Evolutionary conservation across 1,140 invertebrate species (phyloP).

Genomic region (Drosophila parvula): DNA sequence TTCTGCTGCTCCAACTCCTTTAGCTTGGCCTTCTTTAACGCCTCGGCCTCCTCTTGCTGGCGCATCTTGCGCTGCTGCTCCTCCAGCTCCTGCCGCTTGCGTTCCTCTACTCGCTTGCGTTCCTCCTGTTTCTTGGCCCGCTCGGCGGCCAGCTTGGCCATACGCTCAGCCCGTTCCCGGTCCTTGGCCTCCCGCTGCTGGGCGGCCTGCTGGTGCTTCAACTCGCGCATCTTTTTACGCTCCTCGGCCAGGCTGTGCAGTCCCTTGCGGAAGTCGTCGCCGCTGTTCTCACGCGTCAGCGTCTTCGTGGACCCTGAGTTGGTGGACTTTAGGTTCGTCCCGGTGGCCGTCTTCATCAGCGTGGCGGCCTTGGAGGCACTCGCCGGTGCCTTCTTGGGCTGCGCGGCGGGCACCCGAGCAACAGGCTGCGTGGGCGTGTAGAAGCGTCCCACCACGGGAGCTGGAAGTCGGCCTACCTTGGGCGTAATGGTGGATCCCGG

Average conservation of each 20-base stretch:
- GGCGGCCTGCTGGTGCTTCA: conserved; percentile 86
- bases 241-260: conserved; percentile 84
- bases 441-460: conserved; percentile 73
- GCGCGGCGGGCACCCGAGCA: conserved; percentile 41
- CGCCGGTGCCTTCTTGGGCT: conserved; percentile 64
- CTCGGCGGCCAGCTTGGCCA: conserved; percentile 86
- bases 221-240: conserved; percentile 86
- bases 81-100: conserved; percentile 85
- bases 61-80: conserved; percentile 85
- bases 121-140: conserved; percentile 85
- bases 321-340: conserved; percentile 55
- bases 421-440: conserved; percentile 73
- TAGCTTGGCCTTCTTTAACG: conserved; percentile 79
- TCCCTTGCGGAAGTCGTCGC: conserved; percentile 80
- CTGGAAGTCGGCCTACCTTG: conserved; percentile 61
- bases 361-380: conserved; percentile 71
- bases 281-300: conserved; percentile 71
- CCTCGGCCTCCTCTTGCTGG: conserved; percentile 83
- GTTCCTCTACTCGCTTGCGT: conserved; percentile 67
- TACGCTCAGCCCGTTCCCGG: conserved; percentile 84
- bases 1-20: conserved; percentile 79
- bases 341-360: conserved; percentile 55
- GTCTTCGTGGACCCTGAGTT: conserved; percentile 63
- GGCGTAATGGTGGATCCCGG: conserved; percentile 59
- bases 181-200: conserved; percentile 86